phyloP scores from a whole-genome alignment of 2,797 vertebrate genomes.

The Semaprochilodus insignis region DNA sequence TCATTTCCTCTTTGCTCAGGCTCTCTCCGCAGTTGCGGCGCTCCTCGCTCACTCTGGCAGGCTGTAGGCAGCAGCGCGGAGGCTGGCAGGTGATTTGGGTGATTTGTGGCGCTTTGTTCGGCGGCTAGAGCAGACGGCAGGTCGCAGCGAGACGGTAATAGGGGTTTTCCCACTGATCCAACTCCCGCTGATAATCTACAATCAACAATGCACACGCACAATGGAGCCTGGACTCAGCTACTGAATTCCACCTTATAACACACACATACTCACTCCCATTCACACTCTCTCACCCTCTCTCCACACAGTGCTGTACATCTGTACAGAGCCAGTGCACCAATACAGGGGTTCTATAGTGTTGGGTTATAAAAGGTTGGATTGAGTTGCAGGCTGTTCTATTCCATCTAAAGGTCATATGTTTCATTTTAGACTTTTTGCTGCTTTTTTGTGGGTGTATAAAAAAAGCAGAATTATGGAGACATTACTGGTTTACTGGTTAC shows the following conservation, averaged over 20 bases:
- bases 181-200: constrained; percentile 42
- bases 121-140: constrained; percentile 70
- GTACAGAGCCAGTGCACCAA: too few species aligned
- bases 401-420: too few species aligned
- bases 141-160: constrained; percentile 61
- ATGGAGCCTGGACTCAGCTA: not conserved
- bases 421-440: too few species aligned
- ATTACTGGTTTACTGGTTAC: too few species aligned
- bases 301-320: too few species aligned
- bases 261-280: not conserved
- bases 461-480: too few species aligned
- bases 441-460: too few species aligned
- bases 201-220: constrained; percentile 35
- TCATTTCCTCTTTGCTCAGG: constrained; percentile 28
- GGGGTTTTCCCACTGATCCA: constrained; percentile 73
- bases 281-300: constrained; percentile 1
- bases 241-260: constrained; percentile 3
- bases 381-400: too few species aligned
- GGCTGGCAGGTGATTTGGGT: constrained; percentile 49
- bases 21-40: constrained; percentile 15
- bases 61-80: not conserved
- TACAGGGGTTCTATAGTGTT: too few species aligned
- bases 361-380: too few species aligned
- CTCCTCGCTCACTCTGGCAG: not conserved
- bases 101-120: constrained; percentile 75